phyloP scores from a whole-genome alignment of 1,140 invertebrate genomes.

The Zaprionus camerounensis region DNA sequence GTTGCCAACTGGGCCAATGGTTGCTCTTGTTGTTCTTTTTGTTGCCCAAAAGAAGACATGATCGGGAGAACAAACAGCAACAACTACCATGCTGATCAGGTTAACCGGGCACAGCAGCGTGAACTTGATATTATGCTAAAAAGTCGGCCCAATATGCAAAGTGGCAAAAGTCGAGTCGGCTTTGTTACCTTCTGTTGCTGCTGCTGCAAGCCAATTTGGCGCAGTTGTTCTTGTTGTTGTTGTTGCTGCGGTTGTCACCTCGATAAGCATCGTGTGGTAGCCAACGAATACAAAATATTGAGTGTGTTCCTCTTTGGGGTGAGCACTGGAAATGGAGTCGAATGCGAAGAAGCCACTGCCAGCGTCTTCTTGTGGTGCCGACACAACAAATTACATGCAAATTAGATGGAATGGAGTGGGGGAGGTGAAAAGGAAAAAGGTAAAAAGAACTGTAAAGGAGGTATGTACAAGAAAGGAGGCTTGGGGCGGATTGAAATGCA shows the following conservation, averaged over 20 bases:
- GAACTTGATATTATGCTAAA: constrained; percentile 58
- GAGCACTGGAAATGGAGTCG: constrained; percentile 34
- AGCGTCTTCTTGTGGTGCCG: constrained; percentile 34
- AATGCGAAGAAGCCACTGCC: constrained; percentile 21
- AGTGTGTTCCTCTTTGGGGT: constrained; percentile 48
- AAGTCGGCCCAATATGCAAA: constrained; percentile 64
- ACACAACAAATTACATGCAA: constrained; percentile 74
- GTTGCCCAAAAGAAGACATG: constrained; percentile 65
- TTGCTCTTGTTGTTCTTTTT: constrained; percentile 20
- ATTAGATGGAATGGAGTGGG: constrained; percentile 34
- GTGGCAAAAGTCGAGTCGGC: constrained; percentile 45
- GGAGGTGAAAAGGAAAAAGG: not conserved
- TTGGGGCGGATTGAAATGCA: too few species aligned
- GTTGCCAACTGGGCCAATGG: constrained; percentile 68
- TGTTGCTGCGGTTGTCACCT: constrained; percentile 59
- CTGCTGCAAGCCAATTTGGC: constrained; percentile 64
- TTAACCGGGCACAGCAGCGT: constrained; percentile 46
- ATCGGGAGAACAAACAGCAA: constrained; percentile 32
- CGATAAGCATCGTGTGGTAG: constrained; percentile 65
- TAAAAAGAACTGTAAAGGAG: not conserved
- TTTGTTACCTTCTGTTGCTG: not conserved
- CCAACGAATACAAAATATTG: constrained; percentile 56
- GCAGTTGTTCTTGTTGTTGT: constrained; percentile 32
- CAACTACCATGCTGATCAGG: constrained; percentile 55
- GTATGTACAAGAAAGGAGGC: too few species aligned